Base-by-base conservation (phyloP, 2,888 invertebrate genomes). In the Pristionchus arcanus region DNA sequence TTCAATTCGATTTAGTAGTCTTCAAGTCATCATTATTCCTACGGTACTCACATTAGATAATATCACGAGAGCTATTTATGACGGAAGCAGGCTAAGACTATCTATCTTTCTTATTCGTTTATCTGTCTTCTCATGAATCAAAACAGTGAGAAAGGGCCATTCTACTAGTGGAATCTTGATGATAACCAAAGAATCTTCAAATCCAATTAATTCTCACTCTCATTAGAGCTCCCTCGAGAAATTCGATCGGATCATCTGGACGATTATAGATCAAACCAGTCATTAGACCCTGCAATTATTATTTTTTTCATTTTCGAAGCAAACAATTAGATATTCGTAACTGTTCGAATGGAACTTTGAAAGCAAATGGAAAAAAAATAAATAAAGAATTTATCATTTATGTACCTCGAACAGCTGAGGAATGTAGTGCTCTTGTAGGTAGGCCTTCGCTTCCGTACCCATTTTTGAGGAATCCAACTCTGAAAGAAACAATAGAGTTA, bases 221-320 rank as follows among this genome's bases (percentile, higher is more conserved):
- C 34, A 28, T 34, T 37, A 94, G 90, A 25, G 94, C 92, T 31
- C 91, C 90, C 90, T 95, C 94, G 37, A 95, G 89, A 88, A 93
- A 95, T 55, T 91, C 91, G 93, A 94, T 94, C 92, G 95, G 96
- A 90, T 96, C 95, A 21, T 94, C 93, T n/a, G 96, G 96, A 81
- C 96, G 94, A 90, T 96, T 95, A 94, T 96, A 96, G 95, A 96
- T 96, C 90, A 96, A 92, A 7, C 96, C 96, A 59, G 96, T 96
- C 96, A 96, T 96, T 71, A 96, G 92, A 90, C 96, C 96, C 96
- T 96, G 94, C 53, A 92, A 86, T 59, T 81, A 9, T 37, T 13
- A n/a, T 13, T 49, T 49, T 49, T 49, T 9, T 11, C 13, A 9
- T 42, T 42, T 49, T 49, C 42, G 9, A 13, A 49, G 42, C 42